A percentile compares a stretch with the other conserved stretches of the same genome.
Conservation (phyloP, 2,113 vertebrate species). For the Hydropotes inermis region DNA sequence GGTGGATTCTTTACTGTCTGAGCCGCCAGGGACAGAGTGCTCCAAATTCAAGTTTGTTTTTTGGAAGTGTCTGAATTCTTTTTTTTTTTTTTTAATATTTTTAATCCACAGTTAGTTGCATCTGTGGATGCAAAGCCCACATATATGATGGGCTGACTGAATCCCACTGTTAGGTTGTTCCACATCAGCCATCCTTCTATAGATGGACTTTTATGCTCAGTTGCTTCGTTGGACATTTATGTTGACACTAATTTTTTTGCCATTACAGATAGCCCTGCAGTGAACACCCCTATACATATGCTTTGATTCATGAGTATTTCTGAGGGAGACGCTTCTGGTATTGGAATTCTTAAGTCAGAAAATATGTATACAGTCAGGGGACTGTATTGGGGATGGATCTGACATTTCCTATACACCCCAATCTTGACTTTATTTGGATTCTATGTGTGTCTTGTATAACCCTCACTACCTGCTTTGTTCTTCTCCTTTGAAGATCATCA, state of each 20-base stretch:
- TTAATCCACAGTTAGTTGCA: neutral
- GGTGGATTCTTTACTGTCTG: neutral
- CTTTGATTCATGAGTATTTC: neutral
- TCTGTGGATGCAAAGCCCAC: neutral
- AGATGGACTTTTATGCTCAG: neutral
- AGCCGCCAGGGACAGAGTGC: neutral
- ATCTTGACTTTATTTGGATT: neutral
- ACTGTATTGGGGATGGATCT: neutral
- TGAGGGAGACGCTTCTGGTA: neutral
- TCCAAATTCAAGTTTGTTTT: neutral
- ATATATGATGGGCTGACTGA: neutral
- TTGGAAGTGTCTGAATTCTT: neutral
- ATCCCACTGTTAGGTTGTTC: neutral
- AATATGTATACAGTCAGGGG: neutral
- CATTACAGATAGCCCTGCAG: neutral
- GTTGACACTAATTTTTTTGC: neutral
- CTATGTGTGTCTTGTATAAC: neutral
- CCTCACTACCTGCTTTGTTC: neutral
- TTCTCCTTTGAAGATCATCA: conserved; percentile 86
- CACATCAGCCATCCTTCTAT: neutral
- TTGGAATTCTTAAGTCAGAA: neutral
- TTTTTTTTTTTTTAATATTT: neutral
- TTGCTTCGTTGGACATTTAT: neutral
- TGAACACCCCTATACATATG: neutral
- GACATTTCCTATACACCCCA: neutral